phyloP scores from a whole-genome alignment of 1,140 invertebrate genomes.

The Homalodisca vitripennis region DNA sequence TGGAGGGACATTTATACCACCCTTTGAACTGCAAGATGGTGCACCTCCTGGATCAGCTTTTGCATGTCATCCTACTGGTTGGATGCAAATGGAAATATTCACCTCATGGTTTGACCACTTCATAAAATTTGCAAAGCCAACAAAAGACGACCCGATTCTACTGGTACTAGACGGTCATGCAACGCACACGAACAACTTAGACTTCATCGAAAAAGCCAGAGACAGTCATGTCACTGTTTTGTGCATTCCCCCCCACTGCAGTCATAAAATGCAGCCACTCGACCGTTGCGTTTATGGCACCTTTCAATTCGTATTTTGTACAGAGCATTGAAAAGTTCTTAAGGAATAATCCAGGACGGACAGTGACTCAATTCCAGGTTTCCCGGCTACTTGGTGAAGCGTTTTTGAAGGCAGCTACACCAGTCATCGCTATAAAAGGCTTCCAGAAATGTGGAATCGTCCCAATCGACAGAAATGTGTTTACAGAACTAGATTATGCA shows the following conservation, averaged over 20 bases:
- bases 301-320: conserved; percentile 44
- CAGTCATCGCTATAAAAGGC: conserved; percentile 40
- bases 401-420: conserved; percentile 43
- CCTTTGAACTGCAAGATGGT: conserved; percentile 44
- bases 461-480: conserved; percentile 42
- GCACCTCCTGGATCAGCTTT: conserved; percentile 44
- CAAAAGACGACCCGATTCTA: conserved; percentile 41
- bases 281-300: conserved; percentile 47
- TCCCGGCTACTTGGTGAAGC: conserved; percentile 43
- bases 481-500: conserved; percentile 43
- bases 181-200: conserved; percentile 46
- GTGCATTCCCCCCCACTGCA: conserved; percentile 45
- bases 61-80: conserved; percentile 43
- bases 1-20: conserved; percentile 44
- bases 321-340: conserved; percentile 41
- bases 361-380: conserved; percentile 45
- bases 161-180: conserved; percentile 45
- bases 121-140: conserved; percentile 41
- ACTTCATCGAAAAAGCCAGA: conserved; percentile 38
- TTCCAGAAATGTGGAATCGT: conserved; percentile 43
- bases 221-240: conserved; percentile 39
- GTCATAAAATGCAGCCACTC: conserved; percentile 48
- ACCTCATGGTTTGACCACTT: conserved; percentile 44
- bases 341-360: conserved; percentile 42
- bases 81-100: conserved; percentile 43